These are phyloP conservation scores for Mythimna lalbum DNA, from an alignment of 2,888 invertebrate species.

Conservation along the genomic window DNA sequence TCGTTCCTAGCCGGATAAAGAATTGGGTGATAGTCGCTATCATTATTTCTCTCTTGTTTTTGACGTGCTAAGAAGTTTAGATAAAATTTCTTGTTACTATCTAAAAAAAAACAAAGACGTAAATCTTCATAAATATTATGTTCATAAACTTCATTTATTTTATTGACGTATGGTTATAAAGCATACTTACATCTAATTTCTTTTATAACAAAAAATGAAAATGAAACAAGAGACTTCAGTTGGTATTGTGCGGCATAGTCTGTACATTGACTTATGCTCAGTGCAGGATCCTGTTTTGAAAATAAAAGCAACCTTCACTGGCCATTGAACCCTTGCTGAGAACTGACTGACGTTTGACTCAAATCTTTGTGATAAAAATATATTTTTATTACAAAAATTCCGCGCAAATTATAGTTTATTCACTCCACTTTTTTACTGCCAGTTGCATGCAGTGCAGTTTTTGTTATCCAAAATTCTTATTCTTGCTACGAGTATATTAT, in stretches of 20 bases:
- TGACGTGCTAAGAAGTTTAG: slow-evolving; percentile 24
- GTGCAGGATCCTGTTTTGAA: slow-evolving; percentile 60
- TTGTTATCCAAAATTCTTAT: background rate
- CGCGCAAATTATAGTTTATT: background rate
- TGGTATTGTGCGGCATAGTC: slow-evolving; percentile 17
- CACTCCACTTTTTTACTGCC: background rate
- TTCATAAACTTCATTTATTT: too few relatives aligned
- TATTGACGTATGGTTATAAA: slow-evolving; percentile 9
- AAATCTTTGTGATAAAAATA: slow-evolving; percentile 26
- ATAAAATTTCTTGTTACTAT: slow-evolving; percentile 30
- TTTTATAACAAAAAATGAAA: slow-evolving; percentile 8
- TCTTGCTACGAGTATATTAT: background rate
- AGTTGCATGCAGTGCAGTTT: background rate
- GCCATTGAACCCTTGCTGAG: slow-evolving; percentile 51
- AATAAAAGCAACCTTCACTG: slow-evolving; percentile 58
- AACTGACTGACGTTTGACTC: slow-evolving; percentile 23
- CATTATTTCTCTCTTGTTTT: slow-evolving; percentile 20
- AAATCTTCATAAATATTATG: slow-evolving; percentile 28
- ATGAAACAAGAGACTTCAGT: slow-evolving; percentile 23
- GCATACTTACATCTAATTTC: slow-evolving; percentile 3
- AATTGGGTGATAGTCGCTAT: slow-evolving; percentile 22
- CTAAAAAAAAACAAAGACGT: slow-evolving; percentile 14
- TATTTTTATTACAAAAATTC: slow-evolving; percentile 9
- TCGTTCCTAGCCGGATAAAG: slow-evolving; percentile 2
- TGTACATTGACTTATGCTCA: slow-evolving; percentile 51